phyloP scores from a whole-genome alignment of 2,888 invertebrate genomes.

The Stegophylla sp. region DNA sequence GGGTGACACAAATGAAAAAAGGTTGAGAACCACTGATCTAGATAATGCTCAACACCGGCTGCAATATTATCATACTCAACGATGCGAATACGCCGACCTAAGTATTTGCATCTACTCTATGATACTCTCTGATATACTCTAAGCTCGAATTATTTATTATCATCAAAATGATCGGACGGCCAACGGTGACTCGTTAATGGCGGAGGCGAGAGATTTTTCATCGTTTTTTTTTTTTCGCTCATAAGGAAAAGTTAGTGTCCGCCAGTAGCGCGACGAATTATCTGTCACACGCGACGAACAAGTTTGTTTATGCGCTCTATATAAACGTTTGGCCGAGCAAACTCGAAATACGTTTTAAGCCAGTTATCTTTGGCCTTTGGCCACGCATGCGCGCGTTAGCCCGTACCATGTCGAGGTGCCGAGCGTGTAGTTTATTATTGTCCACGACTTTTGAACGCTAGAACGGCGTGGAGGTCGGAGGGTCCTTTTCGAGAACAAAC shows the following conservation, averaged over 20 bases:
- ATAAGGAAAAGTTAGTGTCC: neutral
- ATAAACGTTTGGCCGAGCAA: neutral
- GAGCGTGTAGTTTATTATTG: neutral
- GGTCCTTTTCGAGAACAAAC: slow-evolving; percentile 30
- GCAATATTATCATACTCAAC: too few species aligned
- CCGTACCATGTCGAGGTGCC: neutral
- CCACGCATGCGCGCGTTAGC: neutral
- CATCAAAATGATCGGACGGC: neutral
- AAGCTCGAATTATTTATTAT: too few species aligned
- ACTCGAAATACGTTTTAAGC: slow-evolving; percentile 3
- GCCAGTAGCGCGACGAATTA: neutral
- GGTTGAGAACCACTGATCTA: too few species aligned
- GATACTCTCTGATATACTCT: too few species aligned
- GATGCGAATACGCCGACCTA: too few species aligned
- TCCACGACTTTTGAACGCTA: neutral
- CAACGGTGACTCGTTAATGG: neutral
- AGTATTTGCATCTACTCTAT: too few species aligned
- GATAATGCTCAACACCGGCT: too few species aligned
- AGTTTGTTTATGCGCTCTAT: neutral
- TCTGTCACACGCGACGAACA: neutral
- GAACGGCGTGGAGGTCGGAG: neutral
- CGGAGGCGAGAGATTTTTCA: too few species aligned
- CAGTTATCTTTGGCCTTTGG: slow-evolving; percentile 22
- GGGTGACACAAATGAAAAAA: too few species aligned
- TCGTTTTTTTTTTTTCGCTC: neutral